These are phyloP conservation scores for Diorhabda carinulata DNA, from an alignment of 1,140 invertebrate species.

Conservation along the genomic window DNA sequence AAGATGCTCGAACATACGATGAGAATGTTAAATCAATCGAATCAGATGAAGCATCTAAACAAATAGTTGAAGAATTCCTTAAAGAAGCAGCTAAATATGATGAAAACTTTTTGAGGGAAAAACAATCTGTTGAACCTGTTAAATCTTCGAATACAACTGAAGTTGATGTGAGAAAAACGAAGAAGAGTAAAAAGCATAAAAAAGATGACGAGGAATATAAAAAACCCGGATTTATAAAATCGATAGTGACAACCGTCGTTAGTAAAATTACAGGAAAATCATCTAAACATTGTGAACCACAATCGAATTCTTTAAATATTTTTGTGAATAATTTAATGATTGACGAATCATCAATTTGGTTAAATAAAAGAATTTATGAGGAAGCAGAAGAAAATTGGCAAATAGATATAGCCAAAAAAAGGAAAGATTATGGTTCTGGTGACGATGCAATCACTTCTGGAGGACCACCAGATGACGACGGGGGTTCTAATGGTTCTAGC, in stretches of 20 bases:
- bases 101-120: neutral
- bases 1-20: neutral
- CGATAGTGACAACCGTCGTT: conserved; percentile 36
- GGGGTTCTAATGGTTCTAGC: conserved; percentile 59
- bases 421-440: conserved; percentile 45
- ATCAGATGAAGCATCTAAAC: neutral
- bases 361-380: conserved; percentile 57
- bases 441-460: conserved; percentile 37
- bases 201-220: conserved; percentile 21
- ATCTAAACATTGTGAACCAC: neutral
- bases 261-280: conserved; percentile 29
- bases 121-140: neutral
- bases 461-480: conserved; percentile 53
- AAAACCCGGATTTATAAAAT: conserved; percentile 34
- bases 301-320: conserved; percentile 10
- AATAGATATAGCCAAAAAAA: conserved; percentile 47
- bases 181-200: conserved; percentile 13
- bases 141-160: conserved; percentile 15
- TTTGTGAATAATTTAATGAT: conserved; percentile 45
- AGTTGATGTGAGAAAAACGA: conserved; percentile 9
- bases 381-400: conserved; percentile 59
- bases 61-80: conserved; percentile 1
- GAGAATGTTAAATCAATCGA: too few species aligned
- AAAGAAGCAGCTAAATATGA: neutral
- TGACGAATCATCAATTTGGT: conserved; percentile 62